A percentile compares a stretch with the other conserved stretches of the same genome.
These are phyloP conservation scores for Hoplias malabaricus DNA, from an alignment of 2,113 vertebrate genomes.

Conservation along the genomic window DNA sequence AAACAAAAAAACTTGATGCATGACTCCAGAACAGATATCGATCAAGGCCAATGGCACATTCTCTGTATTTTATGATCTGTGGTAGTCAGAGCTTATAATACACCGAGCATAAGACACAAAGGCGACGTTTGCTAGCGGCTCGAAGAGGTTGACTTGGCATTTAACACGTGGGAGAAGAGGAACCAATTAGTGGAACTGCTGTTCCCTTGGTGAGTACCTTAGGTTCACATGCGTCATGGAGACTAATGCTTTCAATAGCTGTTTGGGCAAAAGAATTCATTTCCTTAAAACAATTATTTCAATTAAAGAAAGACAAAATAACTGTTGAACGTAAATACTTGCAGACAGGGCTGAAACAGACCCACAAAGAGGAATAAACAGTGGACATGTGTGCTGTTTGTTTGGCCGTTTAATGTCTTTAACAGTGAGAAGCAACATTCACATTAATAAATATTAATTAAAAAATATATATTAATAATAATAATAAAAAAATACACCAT, in stretches of 20 bases:
- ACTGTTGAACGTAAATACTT: neutral
- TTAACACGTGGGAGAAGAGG: neutral
- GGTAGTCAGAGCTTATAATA: no score
- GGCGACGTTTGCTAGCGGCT: neutral
- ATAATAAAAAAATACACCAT: no score
- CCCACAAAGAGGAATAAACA: neutral
- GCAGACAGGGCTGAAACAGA: neutral
- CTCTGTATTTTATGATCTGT: neutral
- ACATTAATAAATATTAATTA: no score
- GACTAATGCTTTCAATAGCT: slow-evolving; percentile 9
- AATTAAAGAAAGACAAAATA: slow-evolving; percentile 5
- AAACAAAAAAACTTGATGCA: no score
- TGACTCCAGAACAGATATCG: no score
- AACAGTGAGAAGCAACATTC: no score
- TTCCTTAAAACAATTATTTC: neutral
- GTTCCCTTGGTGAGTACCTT: slow-evolving; percentile 19
- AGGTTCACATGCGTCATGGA: neutral
- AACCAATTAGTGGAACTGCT: slow-evolving; percentile 15
- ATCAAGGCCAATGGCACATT: neutral
- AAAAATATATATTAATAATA: no score
- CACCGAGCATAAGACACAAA: neutral
- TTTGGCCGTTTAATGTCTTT: neutral
- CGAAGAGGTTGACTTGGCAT: neutral
- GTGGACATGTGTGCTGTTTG: neutral
- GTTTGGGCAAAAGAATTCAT: slow-evolving; percentile 20